Evolutionary conservation across 2,888 invertebrate species (phyloP).

Genomic region (Plusia festucae): DNA sequence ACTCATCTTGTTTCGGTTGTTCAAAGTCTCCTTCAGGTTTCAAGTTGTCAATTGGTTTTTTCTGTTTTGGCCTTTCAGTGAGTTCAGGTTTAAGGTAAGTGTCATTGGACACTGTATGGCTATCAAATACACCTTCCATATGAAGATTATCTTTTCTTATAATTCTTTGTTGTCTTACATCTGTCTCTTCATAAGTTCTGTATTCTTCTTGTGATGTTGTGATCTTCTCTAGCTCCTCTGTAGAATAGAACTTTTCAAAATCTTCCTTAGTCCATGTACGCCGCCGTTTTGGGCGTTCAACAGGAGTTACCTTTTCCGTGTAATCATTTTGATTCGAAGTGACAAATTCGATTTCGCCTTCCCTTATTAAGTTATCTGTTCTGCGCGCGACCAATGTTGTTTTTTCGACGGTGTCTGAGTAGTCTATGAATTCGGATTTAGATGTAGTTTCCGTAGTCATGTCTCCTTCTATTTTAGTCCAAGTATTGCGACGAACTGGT

Average conservation of each 20-base stretch:
- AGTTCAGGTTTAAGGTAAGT: constrained; percentile 74
- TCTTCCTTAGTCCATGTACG: constrained; percentile 93
- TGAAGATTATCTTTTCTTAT: constrained; percentile 85
- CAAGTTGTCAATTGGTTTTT: constrained; percentile 89
- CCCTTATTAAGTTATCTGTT: constrained; percentile 91
- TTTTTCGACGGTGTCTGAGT: constrained; percentile 89
- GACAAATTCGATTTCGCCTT: constrained; percentile 91
- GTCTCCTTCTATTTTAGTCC: constrained; percentile 94
- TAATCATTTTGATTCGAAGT: constrained; percentile 91
- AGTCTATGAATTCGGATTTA: constrained; percentile 91
- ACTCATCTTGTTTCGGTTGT: constrained; percentile 53
- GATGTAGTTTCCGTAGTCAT: constrained; percentile 92
- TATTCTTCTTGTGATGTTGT: constrained; percentile 92
- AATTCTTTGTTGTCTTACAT: constrained; percentile 82
- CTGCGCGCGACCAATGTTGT: constrained; percentile 89
- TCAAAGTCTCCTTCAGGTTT: constrained; percentile 87
- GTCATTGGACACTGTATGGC: constrained; percentile 79
- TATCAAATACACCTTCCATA: constrained; percentile 87
- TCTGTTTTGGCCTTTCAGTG: constrained; percentile 84
- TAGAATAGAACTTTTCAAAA: constrained; percentile 91
- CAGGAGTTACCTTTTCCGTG: constrained; percentile 88
- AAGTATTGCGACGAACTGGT: constrained; percentile 92
- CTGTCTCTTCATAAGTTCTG: constrained; percentile 89
- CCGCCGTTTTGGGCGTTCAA: constrained; percentile 90
- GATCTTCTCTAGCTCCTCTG: constrained; percentile 86